These are phyloP conservation scores for Cydia amplana DNA, from an alignment of 1,140 invertebrate genomes.

Conservation along the genomic window DNA sequence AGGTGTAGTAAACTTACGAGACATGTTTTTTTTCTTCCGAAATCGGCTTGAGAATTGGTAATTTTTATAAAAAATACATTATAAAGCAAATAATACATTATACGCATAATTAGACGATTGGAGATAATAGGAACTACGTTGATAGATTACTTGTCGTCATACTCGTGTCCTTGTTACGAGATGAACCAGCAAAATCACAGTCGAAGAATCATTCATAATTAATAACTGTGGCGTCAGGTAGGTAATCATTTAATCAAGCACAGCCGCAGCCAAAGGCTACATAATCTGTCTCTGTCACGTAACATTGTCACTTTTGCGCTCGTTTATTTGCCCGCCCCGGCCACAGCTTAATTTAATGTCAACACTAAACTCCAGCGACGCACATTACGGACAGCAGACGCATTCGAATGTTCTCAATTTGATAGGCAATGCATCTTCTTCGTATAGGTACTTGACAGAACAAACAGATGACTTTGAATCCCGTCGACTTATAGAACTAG, in stretches of 20 bases:
- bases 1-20: no score
- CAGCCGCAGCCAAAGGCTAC: background rate
- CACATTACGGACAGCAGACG: background rate
- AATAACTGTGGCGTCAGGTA: background rate
- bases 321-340: background rate
- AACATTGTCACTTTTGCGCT: background rate
- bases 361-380: background rate
- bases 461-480: no score
- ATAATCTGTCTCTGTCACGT: constrained; percentile 6
- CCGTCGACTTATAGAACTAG: no score
- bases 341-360: background rate
- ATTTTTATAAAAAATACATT: background rate
- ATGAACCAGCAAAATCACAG: background rate
- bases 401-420: no score
- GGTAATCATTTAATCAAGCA: background rate
- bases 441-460: no score
- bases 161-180: background rate
- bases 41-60: background rate
- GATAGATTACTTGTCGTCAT: no score
- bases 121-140: no score
- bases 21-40: no score
- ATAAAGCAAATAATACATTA: no score
- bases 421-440: no score
- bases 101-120: no score
- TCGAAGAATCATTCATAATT: background rate